Conservation (phyloP, 2,888 invertebrate genomes). For the Julus scanicus region DNA sequence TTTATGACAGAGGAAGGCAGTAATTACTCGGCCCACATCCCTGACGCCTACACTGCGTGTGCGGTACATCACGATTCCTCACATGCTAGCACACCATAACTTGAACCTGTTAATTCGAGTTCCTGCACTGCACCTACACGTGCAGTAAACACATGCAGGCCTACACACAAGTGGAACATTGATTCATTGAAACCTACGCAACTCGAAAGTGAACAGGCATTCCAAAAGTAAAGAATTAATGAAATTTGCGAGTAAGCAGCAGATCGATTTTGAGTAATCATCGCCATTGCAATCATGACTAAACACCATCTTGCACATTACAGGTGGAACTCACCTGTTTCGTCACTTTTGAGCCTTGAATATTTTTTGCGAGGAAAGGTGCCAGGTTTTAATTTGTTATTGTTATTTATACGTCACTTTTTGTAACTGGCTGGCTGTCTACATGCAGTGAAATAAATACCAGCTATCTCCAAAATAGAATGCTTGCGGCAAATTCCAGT, state of each 20-base stretch:
- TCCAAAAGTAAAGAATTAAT: background rate
- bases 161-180: background rate
- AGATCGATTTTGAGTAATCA: background rate
- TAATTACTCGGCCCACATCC: background rate
- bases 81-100: background rate
- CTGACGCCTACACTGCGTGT: background rate
- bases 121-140: background rate
- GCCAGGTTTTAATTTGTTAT: background rate
- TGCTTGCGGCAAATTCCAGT: background rate
- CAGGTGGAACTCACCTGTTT: background rate
- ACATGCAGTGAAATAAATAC: background rate
- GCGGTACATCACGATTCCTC: constrained; percentile 22
- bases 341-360: background rate
- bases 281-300: background rate
- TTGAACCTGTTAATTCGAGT: constrained; percentile 2
- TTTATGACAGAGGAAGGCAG: background rate
- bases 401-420: background rate
- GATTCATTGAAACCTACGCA: background rate
- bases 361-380: background rate
- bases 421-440: background rate
- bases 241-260: background rate
- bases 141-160: background rate
- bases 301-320: no score
- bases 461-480: background rate
- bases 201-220: background rate